Percentiles rank a stretch among this genome's conserved stretches.
These are phyloP conservation scores for Drosophila siamana DNA, from an alignment of 2,888 invertebrate species.

Conservation along the genomic window DNA sequence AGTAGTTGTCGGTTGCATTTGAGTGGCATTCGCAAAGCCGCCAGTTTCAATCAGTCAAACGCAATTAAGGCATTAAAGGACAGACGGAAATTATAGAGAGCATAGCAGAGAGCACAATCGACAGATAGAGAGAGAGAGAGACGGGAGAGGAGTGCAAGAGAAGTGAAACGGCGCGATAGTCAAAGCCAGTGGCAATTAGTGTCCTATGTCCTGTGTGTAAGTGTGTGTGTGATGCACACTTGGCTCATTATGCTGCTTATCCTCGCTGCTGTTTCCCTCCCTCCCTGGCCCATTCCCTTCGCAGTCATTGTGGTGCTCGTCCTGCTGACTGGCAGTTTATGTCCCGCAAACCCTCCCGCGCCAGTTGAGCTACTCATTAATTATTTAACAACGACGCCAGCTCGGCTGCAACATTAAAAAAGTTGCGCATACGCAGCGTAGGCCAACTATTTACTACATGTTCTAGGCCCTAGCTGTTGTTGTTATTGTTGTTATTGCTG, in stretches of 20 bases:
- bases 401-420: constrained; percentile 57
- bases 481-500: not conserved
- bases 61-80: constrained; percentile 70
- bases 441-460: constrained; percentile 32
- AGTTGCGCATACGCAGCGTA: constrained; percentile 69
- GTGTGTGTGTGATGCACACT: constrained; percentile 30
- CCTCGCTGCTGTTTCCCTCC: constrained; percentile 25
- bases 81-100: constrained; percentile 11
- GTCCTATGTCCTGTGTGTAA: constrained; percentile 21
- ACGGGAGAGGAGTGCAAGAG: not conserved
- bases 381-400: constrained; percentile 70
- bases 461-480: not conserved
- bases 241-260: constrained; percentile 70
- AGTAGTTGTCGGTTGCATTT: constrained; percentile 11
- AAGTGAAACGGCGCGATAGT: too few species aligned
- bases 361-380: constrained; percentile 70
- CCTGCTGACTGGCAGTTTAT: not conserved
- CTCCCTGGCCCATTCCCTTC: not conserved
- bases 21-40: constrained; percentile 24
- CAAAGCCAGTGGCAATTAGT: constrained; percentile 45
- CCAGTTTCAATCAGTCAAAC: constrained; percentile 70
- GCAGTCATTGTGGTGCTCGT: not conserved
- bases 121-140: not conserved
- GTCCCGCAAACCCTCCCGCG: not conserved
- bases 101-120: not conserved